These are phyloP conservation scores for Anastatus disparis DNA, from an alignment of 1,140 invertebrate species.

Conservation along the genomic window DNA sequence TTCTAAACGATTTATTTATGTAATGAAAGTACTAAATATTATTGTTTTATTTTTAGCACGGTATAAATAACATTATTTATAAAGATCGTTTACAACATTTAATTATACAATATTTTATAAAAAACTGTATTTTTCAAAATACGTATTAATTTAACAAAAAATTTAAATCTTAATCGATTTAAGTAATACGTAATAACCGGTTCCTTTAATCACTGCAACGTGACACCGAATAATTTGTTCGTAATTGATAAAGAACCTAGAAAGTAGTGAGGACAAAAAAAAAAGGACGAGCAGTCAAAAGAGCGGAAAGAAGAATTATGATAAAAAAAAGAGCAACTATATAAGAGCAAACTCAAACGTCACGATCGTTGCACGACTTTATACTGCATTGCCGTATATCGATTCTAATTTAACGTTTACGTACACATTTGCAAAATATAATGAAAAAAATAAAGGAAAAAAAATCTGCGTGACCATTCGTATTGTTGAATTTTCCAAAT, in stretches of 20 bases:
- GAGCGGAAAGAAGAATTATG: not conserved
- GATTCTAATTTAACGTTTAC: constrained; percentile 46
- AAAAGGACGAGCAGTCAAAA: not conserved
- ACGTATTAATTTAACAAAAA: no score
- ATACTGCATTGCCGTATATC: constrained; percentile 48
- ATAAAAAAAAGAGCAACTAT: not conserved
- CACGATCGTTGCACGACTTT: constrained; percentile 12
- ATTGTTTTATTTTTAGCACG: no score
- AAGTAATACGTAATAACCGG: not conserved
- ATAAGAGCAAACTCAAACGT: not conserved
- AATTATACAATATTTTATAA: no score
- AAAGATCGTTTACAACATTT: no score
- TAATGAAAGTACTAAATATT: no score
- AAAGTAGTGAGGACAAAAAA: not conserved
- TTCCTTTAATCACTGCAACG: not conserved
- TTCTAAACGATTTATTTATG: no score
- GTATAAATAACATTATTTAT: no score
- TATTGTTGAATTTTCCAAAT: not conserved
- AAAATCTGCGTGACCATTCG: not conserved
- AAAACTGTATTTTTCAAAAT: no score
- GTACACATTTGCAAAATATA: constrained; percentile 24
- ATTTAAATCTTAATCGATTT: no score
- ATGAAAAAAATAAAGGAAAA: no score
- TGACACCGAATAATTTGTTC: constrained; percentile 18
- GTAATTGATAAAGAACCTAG: constrained; percentile 10